These are phyloP conservation scores for Fundulus diaphanus DNA, from an alignment of 2,797 vertebrate genomes.

Conservation along the genomic window DNA sequence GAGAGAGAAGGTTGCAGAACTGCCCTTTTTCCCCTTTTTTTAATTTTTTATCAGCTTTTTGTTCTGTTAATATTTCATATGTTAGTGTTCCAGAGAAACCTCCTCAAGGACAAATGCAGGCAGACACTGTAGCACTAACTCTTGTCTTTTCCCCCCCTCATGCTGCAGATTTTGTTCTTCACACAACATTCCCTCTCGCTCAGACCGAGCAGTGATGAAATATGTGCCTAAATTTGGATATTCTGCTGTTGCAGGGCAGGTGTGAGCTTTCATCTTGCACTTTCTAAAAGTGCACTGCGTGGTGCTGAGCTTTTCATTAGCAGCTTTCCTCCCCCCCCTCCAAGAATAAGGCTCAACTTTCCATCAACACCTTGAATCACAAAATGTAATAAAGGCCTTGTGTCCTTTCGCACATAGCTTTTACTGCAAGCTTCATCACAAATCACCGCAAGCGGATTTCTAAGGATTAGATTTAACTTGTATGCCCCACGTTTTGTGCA, in stretches of 20 bases:
- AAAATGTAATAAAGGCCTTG: constrained; percentile 25
- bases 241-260: constrained; percentile 40
- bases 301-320: constrained; percentile 57
- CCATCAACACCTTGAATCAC: constrained; percentile 40
- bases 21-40: too few species aligned
- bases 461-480: constrained; percentile 32
- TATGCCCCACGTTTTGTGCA: not conserved
- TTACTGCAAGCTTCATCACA: constrained; percentile 24
- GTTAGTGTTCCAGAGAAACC: constrained; percentile 29
- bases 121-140: not conserved
- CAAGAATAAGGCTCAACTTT: constrained; percentile 33
- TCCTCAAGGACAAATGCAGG: constrained; percentile 10
- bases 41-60: constrained; percentile 22
- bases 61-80: constrained; percentile 42
- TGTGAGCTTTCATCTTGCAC: constrained; percentile 51
- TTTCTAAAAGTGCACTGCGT: constrained; percentile 35
- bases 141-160: constrained; percentile 22
- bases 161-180: constrained; percentile 30
- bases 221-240: constrained; percentile 60
- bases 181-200: constrained; percentile 34
- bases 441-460: constrained; percentile 21
- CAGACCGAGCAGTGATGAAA: constrained; percentile 45
- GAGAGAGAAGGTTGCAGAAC: not conserved
- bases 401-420: constrained; percentile 11
- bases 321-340: constrained; percentile 26